Evolutionary conservation across 1,140 invertebrate genomes (phyloP).

Genomic region (Cataglyphis hispanica): DNA sequence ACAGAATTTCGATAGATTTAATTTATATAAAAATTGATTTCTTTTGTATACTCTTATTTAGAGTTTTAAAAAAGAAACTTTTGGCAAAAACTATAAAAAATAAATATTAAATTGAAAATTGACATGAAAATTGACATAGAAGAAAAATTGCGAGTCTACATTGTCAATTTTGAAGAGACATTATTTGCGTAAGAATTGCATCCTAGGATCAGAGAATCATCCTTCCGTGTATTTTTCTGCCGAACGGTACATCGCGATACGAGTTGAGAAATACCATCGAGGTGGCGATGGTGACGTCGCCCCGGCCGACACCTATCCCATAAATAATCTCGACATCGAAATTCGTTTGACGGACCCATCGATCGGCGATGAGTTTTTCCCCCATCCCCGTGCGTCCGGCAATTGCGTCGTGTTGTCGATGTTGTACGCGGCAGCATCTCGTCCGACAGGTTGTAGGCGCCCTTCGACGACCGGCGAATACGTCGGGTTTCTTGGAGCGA

Average conservation of each 20-base stretch:
- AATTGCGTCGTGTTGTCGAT: constrained; percentile 1
- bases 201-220: not conserved
- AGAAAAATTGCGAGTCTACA: not conserved
- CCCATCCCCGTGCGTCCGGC: not conserved
- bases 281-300: constrained; percentile 33
- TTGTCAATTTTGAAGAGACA: not conserved
- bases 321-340: constrained; percentile 73
- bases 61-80: too few relatives aligned
- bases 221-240: not conserved
- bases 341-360: constrained; percentile 73
- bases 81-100: too few relatives aligned
- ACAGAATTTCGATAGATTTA: too few relatives aligned
- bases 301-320: constrained; percentile 41
- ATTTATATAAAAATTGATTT: too few relatives aligned
- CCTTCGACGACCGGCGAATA: constrained; percentile 71
- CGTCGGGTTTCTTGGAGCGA: constrained; percentile 68
- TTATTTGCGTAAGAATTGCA: constrained; percentile 1
- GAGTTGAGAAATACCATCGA: constrained; percentile 26
- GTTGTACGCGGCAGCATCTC: constrained; percentile 51
- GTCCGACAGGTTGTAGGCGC: constrained; percentile 65
- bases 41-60: too few relatives aligned
- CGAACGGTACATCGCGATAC: not conserved
- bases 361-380: constrained; percentile 67
- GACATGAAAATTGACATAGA: too few relatives aligned
- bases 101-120: too few relatives aligned